Base-by-base conservation (phyloP, 1,140 invertebrate species). In the Zaprionus camerounensis region DNA sequence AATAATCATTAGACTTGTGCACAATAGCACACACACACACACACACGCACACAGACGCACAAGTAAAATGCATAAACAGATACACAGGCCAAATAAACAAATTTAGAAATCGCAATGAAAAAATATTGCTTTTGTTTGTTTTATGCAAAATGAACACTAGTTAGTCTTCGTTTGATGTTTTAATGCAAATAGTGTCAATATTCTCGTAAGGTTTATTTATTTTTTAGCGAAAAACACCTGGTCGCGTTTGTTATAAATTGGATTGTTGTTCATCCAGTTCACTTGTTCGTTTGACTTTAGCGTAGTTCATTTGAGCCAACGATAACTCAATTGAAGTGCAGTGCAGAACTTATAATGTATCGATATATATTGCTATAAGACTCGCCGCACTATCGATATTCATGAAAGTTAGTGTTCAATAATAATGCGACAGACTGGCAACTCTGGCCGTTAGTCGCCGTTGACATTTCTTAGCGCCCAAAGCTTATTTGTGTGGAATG, bases 381-480 rank as follows among this genome's bases (percentile, higher is more conserved):
- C 41, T 71, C 34, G 36, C 31, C 36, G 26, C 2, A 2, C 7
- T 31, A 72, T 72, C 53, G 53, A 31, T 22, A n/a, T 28, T 2
- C 7, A 9, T 9, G 0, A 31, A 11, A 31, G 9, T 17, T 38
- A 15, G 34, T 38, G 7, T 17, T 6, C 2, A 17, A 46, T 31
- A 20, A 64, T 58, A 20, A 31, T 58, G 49, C 5, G n/a, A 4
- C 22, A 13, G 46, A 57, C 38, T 70, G 72, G 72, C 72, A 79
- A 71, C 67, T 28, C 73, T 71, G 67, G 22, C 5, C 41, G 51
- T 76, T 79, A 79, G 72, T 79, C 66, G 72, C 74, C 76, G 76
- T 79, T 79, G 76, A 79, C 76, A 79, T 62, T 79, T 78, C 68
- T 71, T 64, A 79, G 63, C 73, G 62, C 73, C 58, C 73, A 82